Conservation (phyloP, 1,140 invertebrate genomes). For the Macrostomum lignano region DNA sequence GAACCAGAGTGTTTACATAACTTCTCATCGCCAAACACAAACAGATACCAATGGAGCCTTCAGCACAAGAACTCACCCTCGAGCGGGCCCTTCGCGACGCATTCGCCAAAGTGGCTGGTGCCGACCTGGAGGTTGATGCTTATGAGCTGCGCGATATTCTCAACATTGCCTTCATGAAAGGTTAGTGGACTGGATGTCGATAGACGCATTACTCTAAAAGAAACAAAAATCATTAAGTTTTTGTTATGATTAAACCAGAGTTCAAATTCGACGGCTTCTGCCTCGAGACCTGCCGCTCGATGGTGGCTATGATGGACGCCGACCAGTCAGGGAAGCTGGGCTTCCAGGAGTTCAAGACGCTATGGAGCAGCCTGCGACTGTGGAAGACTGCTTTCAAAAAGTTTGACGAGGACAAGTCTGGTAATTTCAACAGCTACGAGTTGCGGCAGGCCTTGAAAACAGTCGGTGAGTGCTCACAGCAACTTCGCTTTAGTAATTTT, state of each 20-base stretch:
- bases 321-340: constrained; percentile 70
- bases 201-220: neutral
- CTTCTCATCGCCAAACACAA: no score
- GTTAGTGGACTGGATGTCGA: neutral
- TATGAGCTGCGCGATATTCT: constrained; percentile 8
- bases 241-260: constrained; percentile 31
- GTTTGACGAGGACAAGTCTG: constrained; percentile 51
- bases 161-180: constrained; percentile 7
- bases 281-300: constrained; percentile 63
- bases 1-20: no score
- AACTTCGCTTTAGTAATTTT: constrained; percentile 1
- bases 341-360: constrained; percentile 58
- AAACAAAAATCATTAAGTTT: neutral
- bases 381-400: constrained; percentile 71
- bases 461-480: constrained; percentile 12
- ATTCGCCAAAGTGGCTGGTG: constrained; percentile 1
- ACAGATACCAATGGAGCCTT: no score
- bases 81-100: constrained; percentile 6
- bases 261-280: constrained; percentile 52
- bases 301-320: constrained; percentile 82
- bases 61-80: no score
- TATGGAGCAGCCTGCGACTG: constrained; percentile 54
- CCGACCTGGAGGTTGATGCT: constrained; percentile 7
- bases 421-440: constrained; percentile 50
- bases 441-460: constrained; percentile 47